Conservation (phyloP, 2,888 invertebrate species). For the Eristalis intricaria region DNA sequence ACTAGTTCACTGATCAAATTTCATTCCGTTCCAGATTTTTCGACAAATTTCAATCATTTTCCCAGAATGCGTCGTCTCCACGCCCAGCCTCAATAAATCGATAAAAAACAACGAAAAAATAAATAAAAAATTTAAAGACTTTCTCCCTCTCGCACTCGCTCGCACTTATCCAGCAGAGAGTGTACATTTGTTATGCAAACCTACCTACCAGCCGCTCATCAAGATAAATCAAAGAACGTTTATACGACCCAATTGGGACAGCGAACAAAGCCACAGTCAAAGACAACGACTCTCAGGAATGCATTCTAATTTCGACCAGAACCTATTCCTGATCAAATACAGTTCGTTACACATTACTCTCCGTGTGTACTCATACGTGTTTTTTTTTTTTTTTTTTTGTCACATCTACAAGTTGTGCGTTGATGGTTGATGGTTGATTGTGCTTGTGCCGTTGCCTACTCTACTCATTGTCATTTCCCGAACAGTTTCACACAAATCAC, state of each 20-base stretch:
- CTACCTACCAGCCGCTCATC: not conserved
- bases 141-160: too few relatives aligned
- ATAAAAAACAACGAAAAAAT: too few relatives aligned
- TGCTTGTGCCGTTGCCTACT: not conserved
- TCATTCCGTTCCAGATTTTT: too few relatives aligned
- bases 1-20: too few relatives aligned
- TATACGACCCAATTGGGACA: not conserved
- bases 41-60: too few relatives aligned
- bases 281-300: not conserved
- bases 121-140: too few relatives aligned
- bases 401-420: not conserved
- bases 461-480: slow-evolving; percentile 18
- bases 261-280: not conserved
- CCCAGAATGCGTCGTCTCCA: too few relatives aligned
- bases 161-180: too few relatives aligned
- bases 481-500: slow-evolving; percentile 50
- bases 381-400: too few relatives aligned
- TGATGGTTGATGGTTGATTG: not conserved
- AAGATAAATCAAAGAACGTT: not conserved
- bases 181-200: not conserved
- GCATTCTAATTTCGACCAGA: not conserved
- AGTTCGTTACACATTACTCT: not conserved
- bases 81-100: too few relatives aligned
- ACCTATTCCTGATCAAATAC: not conserved
- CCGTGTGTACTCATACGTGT: not conserved